Evolutionary conservation across 1,140 invertebrate genomes (phyloP).

Genomic region (Hypsibius dujardini): DNA sequence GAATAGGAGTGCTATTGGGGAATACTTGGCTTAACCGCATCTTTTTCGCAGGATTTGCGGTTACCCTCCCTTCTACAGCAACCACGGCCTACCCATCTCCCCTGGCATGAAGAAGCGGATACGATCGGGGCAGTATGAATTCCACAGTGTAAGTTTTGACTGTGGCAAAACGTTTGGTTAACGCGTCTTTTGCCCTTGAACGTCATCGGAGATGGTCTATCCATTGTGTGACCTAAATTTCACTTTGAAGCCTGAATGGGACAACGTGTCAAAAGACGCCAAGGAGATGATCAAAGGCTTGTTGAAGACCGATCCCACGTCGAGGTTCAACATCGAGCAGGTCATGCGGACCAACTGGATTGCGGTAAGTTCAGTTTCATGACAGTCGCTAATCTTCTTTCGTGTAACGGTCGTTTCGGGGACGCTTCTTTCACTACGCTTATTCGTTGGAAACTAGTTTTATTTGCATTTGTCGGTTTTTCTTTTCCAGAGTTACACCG

Average conservation of each 20-base stretch:
- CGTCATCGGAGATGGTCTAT: too few relatives aligned
- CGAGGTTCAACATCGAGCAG: constrained; percentile 70
- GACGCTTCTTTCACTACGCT: too few relatives aligned
- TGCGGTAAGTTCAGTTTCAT: constrained; percentile 48
- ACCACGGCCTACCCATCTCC: constrained; percentile 85
- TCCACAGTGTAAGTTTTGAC: too few relatives aligned
- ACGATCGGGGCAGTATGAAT: constrained; percentile 83
- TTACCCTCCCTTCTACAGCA: constrained; percentile 94
- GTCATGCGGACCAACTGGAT: constrained; percentile 81
- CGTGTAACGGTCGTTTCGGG: too few relatives aligned
- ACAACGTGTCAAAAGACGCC: constrained; percentile 70
- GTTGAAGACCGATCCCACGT: constrained; percentile 73
- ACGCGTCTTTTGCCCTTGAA: too few relatives aligned
- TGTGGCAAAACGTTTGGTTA: too few relatives aligned
- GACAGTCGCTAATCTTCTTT: too few relatives aligned
- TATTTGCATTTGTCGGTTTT: constrained; percentile 23
- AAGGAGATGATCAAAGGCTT: constrained; percentile 85
- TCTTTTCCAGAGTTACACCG: constrained; percentile 50
- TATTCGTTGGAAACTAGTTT: too few relatives aligned
- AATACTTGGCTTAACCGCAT: too few relatives aligned
- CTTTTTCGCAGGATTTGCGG: constrained; percentile 59
- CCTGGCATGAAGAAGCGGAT: constrained; percentile 99
- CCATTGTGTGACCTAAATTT: too few relatives aligned
- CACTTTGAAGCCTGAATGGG: constrained; percentile 94
- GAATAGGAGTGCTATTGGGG: too few relatives aligned